phyloP scores from a whole-genome alignment of 2,888 invertebrate genomes.

The Drosophila kuntzei region DNA sequence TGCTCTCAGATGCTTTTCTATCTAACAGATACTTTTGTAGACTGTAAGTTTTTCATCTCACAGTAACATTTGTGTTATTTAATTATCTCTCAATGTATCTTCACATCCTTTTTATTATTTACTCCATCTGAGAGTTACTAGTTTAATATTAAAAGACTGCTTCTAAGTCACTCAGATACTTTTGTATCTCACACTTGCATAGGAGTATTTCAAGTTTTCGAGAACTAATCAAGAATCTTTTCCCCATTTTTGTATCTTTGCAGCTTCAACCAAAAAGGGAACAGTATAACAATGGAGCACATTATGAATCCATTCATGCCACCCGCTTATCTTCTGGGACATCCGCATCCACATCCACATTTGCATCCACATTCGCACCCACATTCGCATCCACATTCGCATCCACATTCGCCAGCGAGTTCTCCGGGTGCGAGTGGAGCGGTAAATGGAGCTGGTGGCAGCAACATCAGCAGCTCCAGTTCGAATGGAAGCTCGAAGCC shows the following conservation, averaged over 20 bases:
- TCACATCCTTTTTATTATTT: background rate
- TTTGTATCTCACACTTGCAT: background rate
- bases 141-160: background rate
- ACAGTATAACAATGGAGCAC: slow-evolving; percentile 79
- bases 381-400: slow-evolving; percentile 32
- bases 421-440: slow-evolving; percentile 59
- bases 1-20: background rate
- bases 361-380: slow-evolving; percentile 31
- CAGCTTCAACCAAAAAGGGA: slow-evolving; percentile 20
- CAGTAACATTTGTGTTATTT: background rate
- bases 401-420: slow-evolving; percentile 72
- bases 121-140: background rate
- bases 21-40: slow-evolving; percentile 12
- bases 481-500: slow-evolving; percentile 72
- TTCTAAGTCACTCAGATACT: background rate
- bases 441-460: slow-evolving; percentile 23
- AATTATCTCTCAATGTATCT: background rate
- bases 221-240: slow-evolving; percentile 21
- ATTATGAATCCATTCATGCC: slow-evolving; percentile 84
- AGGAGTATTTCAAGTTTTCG: background rate
- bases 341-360: slow-evolving; percentile 37
- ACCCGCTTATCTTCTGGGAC: slow-evolving; percentile 85
- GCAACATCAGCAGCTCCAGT: slow-evolving; percentile 8
- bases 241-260: slow-evolving; percentile 39
- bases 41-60: no score